Conservation (phyloP, 2,797 vertebrate species). For the Myotis myotis region DNA sequence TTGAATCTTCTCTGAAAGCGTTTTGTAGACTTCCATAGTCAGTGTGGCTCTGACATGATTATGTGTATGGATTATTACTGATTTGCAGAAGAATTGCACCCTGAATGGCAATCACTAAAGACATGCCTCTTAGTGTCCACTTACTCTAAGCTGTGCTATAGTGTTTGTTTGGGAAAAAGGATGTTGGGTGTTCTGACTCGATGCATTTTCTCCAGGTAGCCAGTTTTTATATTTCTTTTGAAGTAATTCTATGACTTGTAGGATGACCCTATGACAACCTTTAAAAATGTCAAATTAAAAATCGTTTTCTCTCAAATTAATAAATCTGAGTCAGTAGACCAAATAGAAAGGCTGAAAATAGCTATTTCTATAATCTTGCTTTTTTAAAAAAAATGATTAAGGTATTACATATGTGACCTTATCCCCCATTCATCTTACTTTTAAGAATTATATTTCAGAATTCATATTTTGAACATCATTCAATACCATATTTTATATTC, state of each 20-base stretch:
- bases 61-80: neutral
- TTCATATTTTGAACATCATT: neutral
- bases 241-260: neutral
- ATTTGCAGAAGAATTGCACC: neutral
- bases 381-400: neutral
- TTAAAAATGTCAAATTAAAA: neutral
- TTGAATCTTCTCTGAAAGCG: neutral
- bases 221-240: constrained; percentile 1
- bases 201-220: neutral
- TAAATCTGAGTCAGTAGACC: neutral
- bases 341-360: neutral
- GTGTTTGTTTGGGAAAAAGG: neutral
- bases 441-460: constrained; percentile 12
- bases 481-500: neutral
- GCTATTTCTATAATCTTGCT: neutral
- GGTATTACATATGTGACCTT: too few species aligned
- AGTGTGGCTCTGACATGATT: neutral
- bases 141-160: neutral
- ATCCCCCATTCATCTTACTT: neutral
- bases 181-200: neutral
- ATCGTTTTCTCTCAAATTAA: neutral
- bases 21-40: neutral
- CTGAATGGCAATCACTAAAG: neutral
- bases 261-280: neutral
- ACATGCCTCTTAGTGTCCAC: neutral